Base-by-base conservation (phyloP, 1,140 invertebrate species). In the Chionoecetes opilio region DNA sequence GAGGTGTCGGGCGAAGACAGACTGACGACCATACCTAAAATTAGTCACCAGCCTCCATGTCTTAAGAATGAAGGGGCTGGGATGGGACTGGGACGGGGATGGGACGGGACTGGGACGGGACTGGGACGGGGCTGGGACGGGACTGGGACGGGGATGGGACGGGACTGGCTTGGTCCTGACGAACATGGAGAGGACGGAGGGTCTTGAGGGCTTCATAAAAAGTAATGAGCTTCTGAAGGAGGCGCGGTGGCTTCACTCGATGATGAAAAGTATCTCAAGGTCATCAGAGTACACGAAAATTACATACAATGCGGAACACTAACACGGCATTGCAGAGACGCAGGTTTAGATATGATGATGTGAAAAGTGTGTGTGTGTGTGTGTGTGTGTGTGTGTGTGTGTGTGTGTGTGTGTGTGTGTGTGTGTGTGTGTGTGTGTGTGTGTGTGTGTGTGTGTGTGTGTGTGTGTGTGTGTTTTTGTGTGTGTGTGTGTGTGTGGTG, bases 231-330 rank as follows among this genome's bases (percentile, higher is more conserved):
- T 75, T 75, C 21, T 75, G 63, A 75, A 75, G 63, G 63, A 75
- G n/a, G 63, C 63, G 63, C 63, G n/a, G 63, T n/a, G 63, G 63
- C 63, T 75, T 75, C 63, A 75, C 63, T 75, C n/a, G 63, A 75
- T 75, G 63, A 75, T 6, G 63, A 26, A 75, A n/a, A 17, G n/a
- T 75, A 75, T n/a, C 63, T 75, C 63, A 75, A 75, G 63, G n/a
- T 26, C n/a, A 75, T 75, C n/a, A 75, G 63, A 75, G 63, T n/a
- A 75, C n/a, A 9, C 2, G 63, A 8, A 75, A 75, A 75, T 1
- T 75, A 75, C 6, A 75, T 75, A 75, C 63, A 75, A 75, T 17
- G 2, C n/a, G n/a, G n/a, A 75, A 17, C 63, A 53, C 63, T n/a
- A 8, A 75, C 11, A 26, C 63, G 26, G n/a, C 9, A 75, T 8